Evolutionary conservation across 2,113 vertebrate species (phyloP).

Genomic region (Cacatua alba): DNA sequence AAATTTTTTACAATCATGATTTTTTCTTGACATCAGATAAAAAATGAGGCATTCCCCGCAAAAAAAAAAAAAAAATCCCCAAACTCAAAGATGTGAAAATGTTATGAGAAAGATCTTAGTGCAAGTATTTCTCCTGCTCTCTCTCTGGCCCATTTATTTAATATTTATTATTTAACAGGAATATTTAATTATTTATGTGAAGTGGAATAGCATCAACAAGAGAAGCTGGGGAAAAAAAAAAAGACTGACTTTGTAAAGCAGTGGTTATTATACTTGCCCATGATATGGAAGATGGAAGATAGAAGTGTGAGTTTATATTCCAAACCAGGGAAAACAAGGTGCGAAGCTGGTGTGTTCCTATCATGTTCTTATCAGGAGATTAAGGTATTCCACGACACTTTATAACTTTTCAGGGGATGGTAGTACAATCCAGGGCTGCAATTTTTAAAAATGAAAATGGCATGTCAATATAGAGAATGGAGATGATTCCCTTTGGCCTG

Average conservation of each 20-base stretch:
- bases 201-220: slow-evolving; percentile 50
- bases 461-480: not conserved
- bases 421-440: not conserved
- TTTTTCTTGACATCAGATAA: not conserved
- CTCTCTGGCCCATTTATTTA: slow-evolving; percentile 69
- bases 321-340: not conserved
- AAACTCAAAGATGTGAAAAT: not conserved
- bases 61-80: not conserved
- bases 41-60: not conserved
- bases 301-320: not conserved
- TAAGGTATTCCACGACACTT: not conserved
- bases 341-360: not conserved
- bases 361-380: not conserved
- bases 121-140: not conserved
- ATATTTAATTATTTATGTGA: slow-evolving; percentile 67
- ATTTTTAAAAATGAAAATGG: not conserved
- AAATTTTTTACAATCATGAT: not conserved
- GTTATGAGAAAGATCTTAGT: not conserved
- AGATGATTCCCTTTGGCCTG: not conserved
- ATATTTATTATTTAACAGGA: slow-evolving; percentile 69
- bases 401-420: not conserved
- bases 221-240: not conserved
- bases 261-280: slow-evolving; percentile 5
- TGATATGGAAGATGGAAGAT: not conserved
- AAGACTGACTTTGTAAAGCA: not conserved